Evolutionary conservation across 2,888 invertebrate species (phyloP), one percentile per base, ranked within the genome.

Genomic region (Lycia hirtaria): DNA sequence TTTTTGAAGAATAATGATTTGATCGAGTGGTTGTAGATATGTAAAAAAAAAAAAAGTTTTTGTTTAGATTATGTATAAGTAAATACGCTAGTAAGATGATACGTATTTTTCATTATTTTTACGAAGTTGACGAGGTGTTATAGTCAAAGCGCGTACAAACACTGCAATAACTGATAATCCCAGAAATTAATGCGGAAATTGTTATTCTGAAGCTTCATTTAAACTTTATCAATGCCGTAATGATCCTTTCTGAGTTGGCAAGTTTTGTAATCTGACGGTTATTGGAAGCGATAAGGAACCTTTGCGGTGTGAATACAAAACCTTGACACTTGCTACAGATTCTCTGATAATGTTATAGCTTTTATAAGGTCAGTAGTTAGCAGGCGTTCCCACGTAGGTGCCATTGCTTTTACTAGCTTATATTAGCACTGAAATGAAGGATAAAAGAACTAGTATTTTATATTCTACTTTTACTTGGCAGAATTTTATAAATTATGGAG

Each of bases 151-250:
- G 19, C 20, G 12, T 32, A 32, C 20, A 47, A 45, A 32, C 22
- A 20, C 32, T 12, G 33, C 12, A 10, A 33, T 32, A 17, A 17
- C 73, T 72, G 77, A 82, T 83, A 80, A 81, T 81, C 75, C 77
- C 71, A 71, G 73, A 77, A 78, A 75, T 76, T 81, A 78, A 77
- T 74, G 73, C 69, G 72, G 71, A 73, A 73, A 79, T 79, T 78
- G 75, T 77, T 75, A 80, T 74, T 76, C 71, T 74, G 69, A 71
- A 71, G 64, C 68, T 75, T 65, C 56, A 62, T 64, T 68, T 61
- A 68, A 75, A 73, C 69, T 78, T 77, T 66, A 65, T 64, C 65
- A 66, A 73, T 64, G 69, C 60, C 53, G 62, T 56, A 60, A 60
- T 56, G 65, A 71, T 67, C 65, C 67, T 70, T 67, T 70, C 48